Conservation (phyloP, 2,113 vertebrate genomes). For the Rutilus rutilus region DNA sequence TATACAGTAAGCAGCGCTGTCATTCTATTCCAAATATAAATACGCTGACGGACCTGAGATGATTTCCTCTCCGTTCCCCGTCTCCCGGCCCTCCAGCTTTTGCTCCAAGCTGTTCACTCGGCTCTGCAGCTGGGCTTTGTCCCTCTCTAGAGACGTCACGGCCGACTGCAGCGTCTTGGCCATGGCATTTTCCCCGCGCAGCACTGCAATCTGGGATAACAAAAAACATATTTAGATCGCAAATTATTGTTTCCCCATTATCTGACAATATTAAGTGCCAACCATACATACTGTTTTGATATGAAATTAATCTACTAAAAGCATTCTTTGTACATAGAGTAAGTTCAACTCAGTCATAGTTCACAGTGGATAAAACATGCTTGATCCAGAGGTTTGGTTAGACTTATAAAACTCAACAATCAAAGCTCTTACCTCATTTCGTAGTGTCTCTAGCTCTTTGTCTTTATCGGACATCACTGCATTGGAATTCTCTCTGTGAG, state of each 20-base stretch:
- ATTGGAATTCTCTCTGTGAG: conserved; percentile 74
- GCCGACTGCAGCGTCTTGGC: conserved; percentile 88
- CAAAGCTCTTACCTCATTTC: conserved; percentile 83
- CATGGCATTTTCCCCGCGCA: conserved; percentile 87
- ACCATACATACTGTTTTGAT: background rate
- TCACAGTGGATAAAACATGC: background rate
- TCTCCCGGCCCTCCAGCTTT: conserved; percentile 79
- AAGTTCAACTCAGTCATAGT: background rate
- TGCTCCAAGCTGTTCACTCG: conserved; percentile 88
- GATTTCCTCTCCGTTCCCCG: conserved; percentile 55
- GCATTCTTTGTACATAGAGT: background rate
- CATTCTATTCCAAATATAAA: background rate
- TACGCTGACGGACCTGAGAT: conserved; percentile 61
- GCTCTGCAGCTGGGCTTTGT: conserved; percentile 88
- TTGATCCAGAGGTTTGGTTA: background rate
- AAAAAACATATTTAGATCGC: background rate
- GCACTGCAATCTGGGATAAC: conserved; percentile 80
- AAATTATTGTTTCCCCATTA: background rate
- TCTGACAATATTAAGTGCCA: background rate
- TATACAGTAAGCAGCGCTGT: background rate
- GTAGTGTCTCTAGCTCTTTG: conserved; percentile 88
- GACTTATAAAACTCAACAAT: background rate
- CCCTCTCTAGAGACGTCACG: conserved; percentile 87
- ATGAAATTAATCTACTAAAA: background rate
- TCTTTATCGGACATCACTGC: conserved; percentile 89